Conservation (phyloP, 2,797 vertebrate species). For the Salmo trutta region DNA sequence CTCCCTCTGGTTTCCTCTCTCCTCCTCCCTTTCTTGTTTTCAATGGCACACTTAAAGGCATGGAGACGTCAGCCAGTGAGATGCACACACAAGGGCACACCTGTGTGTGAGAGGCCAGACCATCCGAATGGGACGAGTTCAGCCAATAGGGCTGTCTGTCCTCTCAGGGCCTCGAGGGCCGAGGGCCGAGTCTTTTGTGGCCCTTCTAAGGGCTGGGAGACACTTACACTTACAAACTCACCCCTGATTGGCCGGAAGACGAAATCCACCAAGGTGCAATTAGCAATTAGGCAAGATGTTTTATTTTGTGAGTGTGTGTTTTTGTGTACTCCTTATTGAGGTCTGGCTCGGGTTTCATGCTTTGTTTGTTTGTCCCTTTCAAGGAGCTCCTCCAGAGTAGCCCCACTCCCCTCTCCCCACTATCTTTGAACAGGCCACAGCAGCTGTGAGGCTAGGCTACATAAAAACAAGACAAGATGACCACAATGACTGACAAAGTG, state of each 20-base stretch:
- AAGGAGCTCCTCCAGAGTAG: slow-evolving; percentile 21
- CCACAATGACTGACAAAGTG: slow-evolving; percentile 73
- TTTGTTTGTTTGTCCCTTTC: slow-evolving; percentile 78
- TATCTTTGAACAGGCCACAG: slow-evolving; percentile 53
- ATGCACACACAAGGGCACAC: slow-evolving; percentile 23
- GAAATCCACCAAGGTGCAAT: slow-evolving; percentile 13
- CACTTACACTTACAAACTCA: slow-evolving; percentile 8
- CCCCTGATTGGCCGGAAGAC: neutral
- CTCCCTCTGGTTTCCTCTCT: slow-evolving; percentile 39
- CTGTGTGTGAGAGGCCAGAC: slow-evolving; percentile 26
- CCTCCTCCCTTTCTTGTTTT: neutral
- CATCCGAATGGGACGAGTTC: slow-evolving; percentile 18
- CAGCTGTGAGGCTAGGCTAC: slow-evolving; percentile 70
- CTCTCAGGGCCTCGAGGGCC: neutral
- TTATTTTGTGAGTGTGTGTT: slow-evolving; percentile 54
- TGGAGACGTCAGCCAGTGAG: slow-evolving; percentile 3
- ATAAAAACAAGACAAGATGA: slow-evolving; percentile 73
- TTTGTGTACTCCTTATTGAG: slow-evolving; percentile 2
- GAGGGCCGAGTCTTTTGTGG: slow-evolving; percentile 12
- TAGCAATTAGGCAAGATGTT: slow-evolving; percentile 45
- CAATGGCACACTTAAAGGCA: neutral
- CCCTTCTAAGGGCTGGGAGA: slow-evolving; percentile 5
- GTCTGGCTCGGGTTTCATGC: slow-evolving; percentile 54
- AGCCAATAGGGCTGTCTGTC: neutral
- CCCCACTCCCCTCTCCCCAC: slow-evolving; percentile 60